These are phyloP conservation scores for Addax nasomaculatus DNA, from an alignment of 2,113 vertebrate species.

Conservation along the genomic window DNA sequence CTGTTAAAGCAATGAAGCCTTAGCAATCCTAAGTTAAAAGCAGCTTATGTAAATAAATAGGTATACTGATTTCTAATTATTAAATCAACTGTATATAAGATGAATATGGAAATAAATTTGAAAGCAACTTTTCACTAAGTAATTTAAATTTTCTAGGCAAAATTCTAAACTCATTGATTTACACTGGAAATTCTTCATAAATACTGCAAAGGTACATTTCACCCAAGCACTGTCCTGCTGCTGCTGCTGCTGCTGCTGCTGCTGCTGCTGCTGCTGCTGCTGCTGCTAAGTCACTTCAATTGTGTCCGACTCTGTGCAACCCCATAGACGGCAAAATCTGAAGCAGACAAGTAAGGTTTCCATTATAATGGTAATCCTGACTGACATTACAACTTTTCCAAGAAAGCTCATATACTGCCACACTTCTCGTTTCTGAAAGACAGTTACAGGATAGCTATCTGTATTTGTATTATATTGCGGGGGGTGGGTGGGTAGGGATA, in stretches of 20 bases:
- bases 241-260: too few species aligned
- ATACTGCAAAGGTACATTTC: background rate
- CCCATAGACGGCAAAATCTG: background rate
- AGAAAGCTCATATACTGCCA: background rate
- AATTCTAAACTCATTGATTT: background rate
- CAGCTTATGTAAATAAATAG: background rate
- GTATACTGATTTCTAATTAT: constrained; percentile 21
- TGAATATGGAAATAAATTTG: background rate
- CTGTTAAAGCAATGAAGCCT: background rate
- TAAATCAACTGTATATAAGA: background rate
- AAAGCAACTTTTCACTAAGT: constrained; percentile 29
- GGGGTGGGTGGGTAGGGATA: rapidly evolving
- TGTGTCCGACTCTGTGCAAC: background rate
- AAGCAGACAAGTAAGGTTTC: background rate
- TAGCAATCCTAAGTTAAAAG: background rate
- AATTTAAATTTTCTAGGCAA: constrained; percentile 14
- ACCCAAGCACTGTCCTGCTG: background rate
- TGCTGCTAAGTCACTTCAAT: background rate
- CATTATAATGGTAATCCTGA: background rate
- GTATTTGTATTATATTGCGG: background rate
- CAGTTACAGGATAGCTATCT: background rate
- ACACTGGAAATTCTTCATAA: background rate
- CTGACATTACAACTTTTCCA: background rate
- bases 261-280: too few species aligned
- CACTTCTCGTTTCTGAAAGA: background rate